Percentiles rank a stretch among this genome's conserved stretches.
Conservation (phyloP, 2,113 vertebrate species). For the Cyphomyrus discorhynchus region DNA sequence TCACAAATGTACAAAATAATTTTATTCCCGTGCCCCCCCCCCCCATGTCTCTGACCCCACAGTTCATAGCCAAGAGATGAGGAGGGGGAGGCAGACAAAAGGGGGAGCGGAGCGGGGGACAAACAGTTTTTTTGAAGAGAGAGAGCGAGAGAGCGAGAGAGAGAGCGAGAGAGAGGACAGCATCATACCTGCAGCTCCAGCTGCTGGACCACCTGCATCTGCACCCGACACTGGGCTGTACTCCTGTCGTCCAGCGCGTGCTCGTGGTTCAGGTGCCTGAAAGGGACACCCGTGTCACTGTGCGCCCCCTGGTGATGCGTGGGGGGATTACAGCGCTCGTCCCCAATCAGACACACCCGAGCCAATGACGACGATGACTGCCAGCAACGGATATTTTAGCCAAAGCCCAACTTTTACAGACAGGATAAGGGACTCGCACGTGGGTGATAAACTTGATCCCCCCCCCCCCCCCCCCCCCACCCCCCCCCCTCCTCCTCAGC, state of each 20-base stretch:
- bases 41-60: conserved; percentile 40
- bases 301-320: background rate
- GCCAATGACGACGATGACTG: conserved; percentile 36
- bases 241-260: conserved; percentile 99
- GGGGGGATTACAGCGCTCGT: background rate
- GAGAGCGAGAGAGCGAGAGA: background rate
- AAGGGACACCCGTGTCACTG: conserved; percentile 44
- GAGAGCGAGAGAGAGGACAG: conserved; percentile 24
- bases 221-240: conserved; percentile 98
- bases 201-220: conserved; percentile 99
- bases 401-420: conserved; percentile 41
- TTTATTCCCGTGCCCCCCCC: conserved; percentile 62
- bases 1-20: conserved; percentile 86
- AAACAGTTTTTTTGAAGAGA: conserved; percentile 41
- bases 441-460: background rate
- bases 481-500: too few species aligned
- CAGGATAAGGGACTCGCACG: conserved; percentile 40
- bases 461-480: conserved; percentile 35
- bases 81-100: conserved; percentile 28
- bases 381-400: conserved; percentile 33
- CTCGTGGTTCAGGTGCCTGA: conserved; percentile 98
- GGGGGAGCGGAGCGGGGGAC: conserved; percentile 34
- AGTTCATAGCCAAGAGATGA: conserved; percentile 35
- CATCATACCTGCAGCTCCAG: conserved; percentile 95
- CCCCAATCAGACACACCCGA: conserved; percentile 13